Conservation (phyloP, 1,140 invertebrate genomes). For the Anagrus nilaparvatae region DNA sequence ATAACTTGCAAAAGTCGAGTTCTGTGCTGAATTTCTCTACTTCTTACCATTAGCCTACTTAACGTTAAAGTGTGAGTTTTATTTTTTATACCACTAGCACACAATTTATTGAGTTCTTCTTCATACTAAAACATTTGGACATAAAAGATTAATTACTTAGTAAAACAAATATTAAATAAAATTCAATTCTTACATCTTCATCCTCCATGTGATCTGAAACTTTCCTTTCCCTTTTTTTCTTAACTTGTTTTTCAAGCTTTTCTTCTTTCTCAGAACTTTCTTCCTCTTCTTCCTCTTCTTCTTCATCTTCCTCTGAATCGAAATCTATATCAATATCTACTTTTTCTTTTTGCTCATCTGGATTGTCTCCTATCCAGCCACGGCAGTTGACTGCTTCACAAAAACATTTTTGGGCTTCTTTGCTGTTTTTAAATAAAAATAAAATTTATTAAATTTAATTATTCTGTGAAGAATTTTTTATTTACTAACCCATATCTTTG, state of each 20-base stretch:
- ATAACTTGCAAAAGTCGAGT: constrained; percentile 59
- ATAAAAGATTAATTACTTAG: not conserved
- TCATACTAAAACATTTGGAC: constrained; percentile 49
- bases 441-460: constrained; percentile 3
- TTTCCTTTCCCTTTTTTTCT: constrained; percentile 38
- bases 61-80: constrained; percentile 78
- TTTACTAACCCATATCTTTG: constrained; percentile 85
- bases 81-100: constrained; percentile 69
- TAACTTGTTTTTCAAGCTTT: constrained; percentile 48
- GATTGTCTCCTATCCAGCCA: constrained; percentile 87
- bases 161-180: constrained; percentile 6
- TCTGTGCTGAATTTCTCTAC: constrained; percentile 67
- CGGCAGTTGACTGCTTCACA: constrained; percentile 80
- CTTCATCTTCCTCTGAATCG: constrained; percentile 23
- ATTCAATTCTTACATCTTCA: constrained; percentile 51
- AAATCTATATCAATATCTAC: constrained; percentile 30
- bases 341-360: constrained; percentile 54
- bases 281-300: constrained; percentile 30
- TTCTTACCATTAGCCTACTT: constrained; percentile 83
- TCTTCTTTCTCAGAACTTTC: constrained; percentile 42
- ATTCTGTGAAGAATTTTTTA: constrained; percentile 8
- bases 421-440: constrained; percentile 40
- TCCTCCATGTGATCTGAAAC: constrained; percentile 48
- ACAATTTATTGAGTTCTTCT: constrained; percentile 67
- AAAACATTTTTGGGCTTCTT: constrained; percentile 90